Evolutionary conservation across 2,113 vertebrate species (phyloP).

Genomic region (Megalops atlanticus): DNA sequence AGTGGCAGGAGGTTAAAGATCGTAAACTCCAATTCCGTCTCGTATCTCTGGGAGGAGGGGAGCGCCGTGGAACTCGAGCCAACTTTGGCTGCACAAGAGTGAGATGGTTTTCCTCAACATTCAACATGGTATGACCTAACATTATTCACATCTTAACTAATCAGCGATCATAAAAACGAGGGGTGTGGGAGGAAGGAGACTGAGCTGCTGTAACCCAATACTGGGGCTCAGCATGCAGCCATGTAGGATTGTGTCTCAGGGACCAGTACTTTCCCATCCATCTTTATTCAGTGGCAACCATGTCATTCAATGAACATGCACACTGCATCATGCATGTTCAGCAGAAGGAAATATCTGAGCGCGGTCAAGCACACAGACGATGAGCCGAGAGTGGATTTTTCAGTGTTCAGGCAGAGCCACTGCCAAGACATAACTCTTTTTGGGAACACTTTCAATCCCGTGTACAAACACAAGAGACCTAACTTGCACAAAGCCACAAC

Average conservation of each 20-base stretch:
- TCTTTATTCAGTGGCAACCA: not conserved
- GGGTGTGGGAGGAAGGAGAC: not conserved
- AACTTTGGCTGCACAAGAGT: not conserved
- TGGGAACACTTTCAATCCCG: not conserved
- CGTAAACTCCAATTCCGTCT: not conserved
- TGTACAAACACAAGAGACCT: not conserved
- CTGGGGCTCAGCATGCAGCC: not conserved
- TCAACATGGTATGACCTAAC: too few species aligned
- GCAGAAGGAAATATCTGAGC: not conserved
- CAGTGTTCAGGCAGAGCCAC: too few species aligned
- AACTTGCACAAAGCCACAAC: not conserved
- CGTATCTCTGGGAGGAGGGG: not conserved
- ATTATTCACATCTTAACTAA: constrained; percentile 50
- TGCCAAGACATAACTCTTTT: not conserved
- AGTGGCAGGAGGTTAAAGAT: not conserved
- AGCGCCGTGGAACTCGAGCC: constrained; percentile 9
- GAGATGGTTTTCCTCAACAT: constrained; percentile 24
- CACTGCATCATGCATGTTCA: not conserved
- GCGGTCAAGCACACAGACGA: not conserved
- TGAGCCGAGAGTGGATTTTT: not conserved
- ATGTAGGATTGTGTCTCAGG: not conserved
- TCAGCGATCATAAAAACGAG: constrained; percentile 40
- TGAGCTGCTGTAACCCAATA: not conserved
- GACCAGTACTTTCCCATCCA: not conserved
- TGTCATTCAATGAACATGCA: not conserved